Evolutionary conservation across 2,888 invertebrate species (phyloP).

Genomic region (Athrips mouffetella): DNA sequence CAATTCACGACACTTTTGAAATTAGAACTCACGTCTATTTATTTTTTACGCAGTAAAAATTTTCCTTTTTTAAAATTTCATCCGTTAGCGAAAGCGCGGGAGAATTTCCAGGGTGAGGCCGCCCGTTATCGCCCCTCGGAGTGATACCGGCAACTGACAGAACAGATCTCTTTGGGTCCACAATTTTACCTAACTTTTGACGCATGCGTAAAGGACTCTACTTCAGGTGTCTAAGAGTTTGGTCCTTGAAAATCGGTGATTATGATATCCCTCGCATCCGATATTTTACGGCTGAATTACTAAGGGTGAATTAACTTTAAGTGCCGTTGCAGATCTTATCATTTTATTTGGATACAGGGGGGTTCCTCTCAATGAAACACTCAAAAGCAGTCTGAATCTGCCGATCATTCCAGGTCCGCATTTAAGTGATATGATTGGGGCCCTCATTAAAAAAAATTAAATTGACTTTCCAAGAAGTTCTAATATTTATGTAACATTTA

Average conservation of each 20-base stretch:
- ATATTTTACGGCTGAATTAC: conserved; percentile 11
- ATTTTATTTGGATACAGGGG: conserved; percentile 4
- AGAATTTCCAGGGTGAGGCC: background rate
- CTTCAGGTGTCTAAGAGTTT: conserved; percentile 43
- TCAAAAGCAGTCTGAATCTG: too few species aligned
- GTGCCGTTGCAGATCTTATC: conserved; percentile 2
- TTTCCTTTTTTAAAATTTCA: background rate
- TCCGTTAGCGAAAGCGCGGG: conserved; percentile 3
- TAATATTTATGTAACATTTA: too few species aligned
- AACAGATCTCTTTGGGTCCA: conserved; percentile 22
- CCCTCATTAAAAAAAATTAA: too few species aligned
- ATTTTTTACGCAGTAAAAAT: too few species aligned
- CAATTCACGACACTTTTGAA: conserved; percentile 1
- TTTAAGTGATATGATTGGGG: too few species aligned
- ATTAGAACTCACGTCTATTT: background rate
- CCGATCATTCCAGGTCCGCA: too few species aligned
- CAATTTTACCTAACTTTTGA: conserved; percentile 46
- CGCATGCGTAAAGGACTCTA: conserved; percentile 47
- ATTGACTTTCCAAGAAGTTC: too few species aligned
- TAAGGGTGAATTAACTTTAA: conserved; percentile 6
- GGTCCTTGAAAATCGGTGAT: conserved; percentile 40
- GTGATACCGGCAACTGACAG: conserved; percentile 46
- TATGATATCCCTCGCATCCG: conserved; percentile 8
- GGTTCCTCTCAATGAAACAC: too few species aligned
- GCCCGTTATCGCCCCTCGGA: conserved; percentile 30